Conservation (phyloP, 1,140 invertebrate genomes). For the Ladona fulva region DNA sequence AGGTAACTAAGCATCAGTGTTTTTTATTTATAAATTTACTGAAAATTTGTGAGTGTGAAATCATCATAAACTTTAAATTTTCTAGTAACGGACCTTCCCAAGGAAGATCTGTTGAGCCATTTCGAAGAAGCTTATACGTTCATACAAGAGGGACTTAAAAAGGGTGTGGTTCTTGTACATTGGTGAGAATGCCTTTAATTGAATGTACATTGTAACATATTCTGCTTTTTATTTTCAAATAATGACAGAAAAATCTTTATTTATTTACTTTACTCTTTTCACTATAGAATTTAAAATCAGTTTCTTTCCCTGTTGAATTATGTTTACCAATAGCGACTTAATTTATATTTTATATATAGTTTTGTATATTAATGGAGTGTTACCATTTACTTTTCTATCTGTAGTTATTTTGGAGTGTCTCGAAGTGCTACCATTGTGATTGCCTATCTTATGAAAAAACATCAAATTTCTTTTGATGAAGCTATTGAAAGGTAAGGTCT, state of each 20-base stretch:
- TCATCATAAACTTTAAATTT: conserved; percentile 19
- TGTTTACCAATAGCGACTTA: too few species aligned
- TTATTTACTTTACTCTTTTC: too few species aligned
- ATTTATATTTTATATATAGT: too few species aligned
- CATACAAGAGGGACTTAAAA: conserved; percentile 49
- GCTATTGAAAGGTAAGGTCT: conserved; percentile 48
- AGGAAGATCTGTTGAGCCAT: conserved; percentile 70
- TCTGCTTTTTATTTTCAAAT: too few species aligned
- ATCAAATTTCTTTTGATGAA: conserved; percentile 55
- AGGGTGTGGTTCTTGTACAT: conserved; percentile 62
- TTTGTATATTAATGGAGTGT: too few species aligned
- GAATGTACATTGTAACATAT: neutral
- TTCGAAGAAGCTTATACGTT: conserved; percentile 65
- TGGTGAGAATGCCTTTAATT: conserved; percentile 44
- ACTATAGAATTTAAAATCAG: too few species aligned
- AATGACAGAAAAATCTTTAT: too few species aligned
- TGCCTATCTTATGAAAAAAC: conserved; percentile 77
- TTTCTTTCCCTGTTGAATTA: too few species aligned
- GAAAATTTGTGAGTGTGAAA: neutral
- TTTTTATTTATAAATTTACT: neutral
- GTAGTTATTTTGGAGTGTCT: conserved; percentile 74
- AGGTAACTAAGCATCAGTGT: conserved; percentile 34
- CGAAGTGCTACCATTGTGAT: conserved; percentile 73
- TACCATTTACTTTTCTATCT: conserved; percentile 24
- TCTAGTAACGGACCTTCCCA: conserved; percentile 65